Evolutionary conservation across 2,888 invertebrate genomes (phyloP), one percentile per base, ranked within the genome.

Genomic region (Cephus sareptanus): DNA sequence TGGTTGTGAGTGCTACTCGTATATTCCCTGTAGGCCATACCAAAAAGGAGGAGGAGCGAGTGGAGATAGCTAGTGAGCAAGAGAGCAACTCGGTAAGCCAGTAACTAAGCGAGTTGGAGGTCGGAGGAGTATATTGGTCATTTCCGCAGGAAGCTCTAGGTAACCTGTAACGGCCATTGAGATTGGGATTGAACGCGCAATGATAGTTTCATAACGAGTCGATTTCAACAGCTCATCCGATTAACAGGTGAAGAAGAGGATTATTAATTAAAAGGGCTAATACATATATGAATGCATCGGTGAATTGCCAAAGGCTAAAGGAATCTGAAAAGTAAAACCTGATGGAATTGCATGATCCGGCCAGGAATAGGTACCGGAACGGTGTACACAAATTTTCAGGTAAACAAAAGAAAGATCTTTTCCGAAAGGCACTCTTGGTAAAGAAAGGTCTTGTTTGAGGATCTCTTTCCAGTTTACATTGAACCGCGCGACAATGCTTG

Each of bases 101-200:
- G 85, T 83, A 82, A 86, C 85, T 85, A 86, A 85, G 85, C 81
- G 86, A 88, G 89, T 87, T 89, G 87, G 89, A 89, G 89, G 89
- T 88, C 87, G 88, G 87, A 87, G 88, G 87, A 86, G 87, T 89
- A 90, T 89, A 90, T 90, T 90, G 90, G 88, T 87, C 86, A 89
- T 90, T 90, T 90, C 90, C 90, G 90, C 89, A 90, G 90, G 90
- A 90, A 90, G 88, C 86, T 88, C 88, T 89, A 90, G 89, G 89
- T 89, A 89, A 89, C 89, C 89, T 89, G 88, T 85, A 89, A 88
- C 87, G 85, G 86, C 88, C 87, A 88, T 89, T 89, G 87, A 89
- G 88, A 85, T 89, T 89, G 86, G 84, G 87, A 88, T 89, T 89
- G 86, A 85, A 87, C 86, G 84, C 88, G 86, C 85, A 85, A 86